Conservation (phyloP, 2,888 invertebrate species). For the Zhuqinia jingwanae region DNA sequence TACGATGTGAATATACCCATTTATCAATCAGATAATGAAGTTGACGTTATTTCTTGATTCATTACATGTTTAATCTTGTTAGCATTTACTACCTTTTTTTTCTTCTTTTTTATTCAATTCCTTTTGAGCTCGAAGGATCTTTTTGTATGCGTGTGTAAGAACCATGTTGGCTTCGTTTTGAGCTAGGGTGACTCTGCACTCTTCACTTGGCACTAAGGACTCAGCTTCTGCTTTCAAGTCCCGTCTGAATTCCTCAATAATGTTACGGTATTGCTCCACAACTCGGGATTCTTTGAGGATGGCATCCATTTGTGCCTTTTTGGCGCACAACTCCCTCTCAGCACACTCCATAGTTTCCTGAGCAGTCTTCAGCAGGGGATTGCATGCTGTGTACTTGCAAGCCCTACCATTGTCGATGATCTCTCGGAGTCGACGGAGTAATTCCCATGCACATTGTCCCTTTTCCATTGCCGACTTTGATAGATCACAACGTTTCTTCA, state of each 20-base stretch:
- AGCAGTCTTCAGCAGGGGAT: slow-evolving; percentile 78
- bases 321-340: slow-evolving; percentile 77
- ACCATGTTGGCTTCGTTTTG: slow-evolving; percentile 78
- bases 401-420: slow-evolving; percentile 77
- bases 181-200: slow-evolving; percentile 72
- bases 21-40: no score
- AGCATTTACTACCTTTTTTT: slow-evolving; percentile 15
- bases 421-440: slow-evolving; percentile 77
- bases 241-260: slow-evolving; percentile 77
- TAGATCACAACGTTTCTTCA: slow-evolving; percentile 74
- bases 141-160: slow-evolving; percentile 79
- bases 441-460: slow-evolving; percentile 78
- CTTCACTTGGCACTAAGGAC: slow-evolving; percentile 73
- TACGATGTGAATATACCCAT: no score
- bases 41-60: no score
- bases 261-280: slow-evolving; percentile 77
- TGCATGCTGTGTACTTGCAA: slow-evolving; percentile 78
- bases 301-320: slow-evolving; percentile 77
- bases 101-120: slow-evolving; percentile 76
- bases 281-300: slow-evolving; percentile 75
- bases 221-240: slow-evolving; percentile 78
- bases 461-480: slow-evolving; percentile 77
- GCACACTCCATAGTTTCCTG: slow-evolving; percentile 77
- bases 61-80: no score
- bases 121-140: slow-evolving; percentile 78